Evolutionary conservation across 1,140 invertebrate species (phyloP), one percentile per base, ranked within the genome.

Genomic region (Lepidurus packardi): DNA sequence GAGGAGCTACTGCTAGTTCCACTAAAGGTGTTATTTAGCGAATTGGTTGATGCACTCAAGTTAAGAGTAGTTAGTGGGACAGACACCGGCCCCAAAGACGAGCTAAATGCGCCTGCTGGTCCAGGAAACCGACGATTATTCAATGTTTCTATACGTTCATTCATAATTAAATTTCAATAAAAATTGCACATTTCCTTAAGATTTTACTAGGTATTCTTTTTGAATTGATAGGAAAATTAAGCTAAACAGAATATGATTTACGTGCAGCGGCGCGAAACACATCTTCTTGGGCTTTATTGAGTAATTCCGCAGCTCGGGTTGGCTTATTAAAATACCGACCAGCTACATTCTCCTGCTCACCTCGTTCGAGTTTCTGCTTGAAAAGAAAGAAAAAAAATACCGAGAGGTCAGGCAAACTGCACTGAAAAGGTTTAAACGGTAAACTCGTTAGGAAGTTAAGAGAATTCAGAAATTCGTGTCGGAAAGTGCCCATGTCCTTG

Each of bases 301-400:
- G 82, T 13, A 90, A 81, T 82, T 91, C 88, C 11, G 87, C 86
- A 16, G 90, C 88, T 81, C 90, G 81, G 84, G 88, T 89, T 4
- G 90, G 90, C 83, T 90, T 90, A 7, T 44, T 44, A 82, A 93
- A 92, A 83, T 92, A 93, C 81, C 87, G 90, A 2, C 88, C 88
- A n/a, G 90, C 89, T 47, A 91, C 87, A 80, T 92, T 89, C 80
- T 92, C 88, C 47, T 87, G 85, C 47, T 89, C 88, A 73, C 85
- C 87, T 79, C 85, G 84, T 79, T 89, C 88, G 45, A 91, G 84
- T 82, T 89, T 89, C 89, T 91, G 82, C 65, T 84, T 82, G 80
- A 79, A 75, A 80, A 79, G 77, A 78, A 76, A 74, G 75, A 74
- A n/a, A 53, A 53, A 21, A 53, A 74, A 16, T n/a, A 73, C 34